phyloP scores from a whole-genome alignment of 2,113 vertebrate species.

The Dipodomys ordii region DNA sequence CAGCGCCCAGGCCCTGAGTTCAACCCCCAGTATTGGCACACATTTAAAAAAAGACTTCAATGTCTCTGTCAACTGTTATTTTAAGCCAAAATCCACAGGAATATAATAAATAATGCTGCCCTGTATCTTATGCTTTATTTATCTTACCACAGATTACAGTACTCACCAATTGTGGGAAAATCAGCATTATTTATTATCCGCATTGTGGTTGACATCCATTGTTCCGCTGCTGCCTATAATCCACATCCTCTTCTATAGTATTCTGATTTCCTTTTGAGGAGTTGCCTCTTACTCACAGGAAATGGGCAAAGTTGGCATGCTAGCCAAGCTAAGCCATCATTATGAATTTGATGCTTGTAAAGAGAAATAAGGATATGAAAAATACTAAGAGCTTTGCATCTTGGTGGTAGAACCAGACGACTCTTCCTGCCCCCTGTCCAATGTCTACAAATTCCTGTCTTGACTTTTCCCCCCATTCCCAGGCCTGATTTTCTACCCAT shows the following conservation, averaged over 20 bases:
- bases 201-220: neutral
- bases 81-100: neutral
- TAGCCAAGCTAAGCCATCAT: neutral
- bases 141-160: neutral
- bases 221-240: neutral
- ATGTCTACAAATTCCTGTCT: neutral
- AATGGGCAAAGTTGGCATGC: neutral
- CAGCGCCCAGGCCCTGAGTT: too few relatives aligned
- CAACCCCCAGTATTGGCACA: too few relatives aligned
- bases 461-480: neutral
- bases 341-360: neutral
- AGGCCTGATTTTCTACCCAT: neutral
- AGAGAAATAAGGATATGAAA: slow-evolving; percentile 2
- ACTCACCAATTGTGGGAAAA: slow-evolving; percentile 36
- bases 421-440: neutral
- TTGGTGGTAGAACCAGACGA: neutral
- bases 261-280: slow-evolving; percentile 46
- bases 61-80: neutral
- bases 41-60: too few relatives aligned
- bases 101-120: neutral
- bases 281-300: neutral
- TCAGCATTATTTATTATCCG: slow-evolving; percentile 16
- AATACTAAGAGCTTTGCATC: slow-evolving; percentile 11
- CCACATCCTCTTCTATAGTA: slow-evolving; percentile 22
- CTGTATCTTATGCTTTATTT: neutral